Evolutionary conservation across 1,140 invertebrate genomes (phyloP).

Genomic region (Episyrphus balteatus): DNA sequence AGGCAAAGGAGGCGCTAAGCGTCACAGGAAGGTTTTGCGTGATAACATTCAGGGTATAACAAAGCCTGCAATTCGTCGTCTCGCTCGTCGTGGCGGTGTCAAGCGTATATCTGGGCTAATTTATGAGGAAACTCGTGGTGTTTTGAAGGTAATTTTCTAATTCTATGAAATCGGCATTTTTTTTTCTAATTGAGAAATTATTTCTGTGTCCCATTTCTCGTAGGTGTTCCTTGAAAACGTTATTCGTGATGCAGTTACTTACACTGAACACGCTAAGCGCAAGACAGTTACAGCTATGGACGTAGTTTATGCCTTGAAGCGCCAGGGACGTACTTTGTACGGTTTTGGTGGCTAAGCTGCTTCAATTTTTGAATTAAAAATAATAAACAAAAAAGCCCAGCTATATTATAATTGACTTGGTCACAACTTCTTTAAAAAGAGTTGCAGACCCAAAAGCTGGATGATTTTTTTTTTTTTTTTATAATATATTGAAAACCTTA

Average conservation of each 20-base stretch:
- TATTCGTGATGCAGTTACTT: slow-evolving; percentile 72
- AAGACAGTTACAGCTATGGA: slow-evolving; percentile 82
- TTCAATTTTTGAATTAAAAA: too few relatives aligned
- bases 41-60: slow-evolving; percentile 68
- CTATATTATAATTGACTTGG: too few relatives aligned
- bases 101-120: slow-evolving; percentile 67
- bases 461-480: too few relatives aligned
- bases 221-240: slow-evolving; percentile 74
- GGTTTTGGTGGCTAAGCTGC: slow-evolving; percentile 49
- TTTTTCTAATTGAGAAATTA: not conserved
- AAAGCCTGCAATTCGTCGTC: slow-evolving; percentile 39
- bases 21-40: slow-evolving; percentile 53
- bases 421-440: too few relatives aligned
- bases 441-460: too few relatives aligned
- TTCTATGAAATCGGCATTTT: slow-evolving; percentile 36
- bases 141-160: slow-evolving; percentile 57
- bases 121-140: slow-evolving; percentile 58
- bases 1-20: slow-evolving; percentile 57
- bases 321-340: slow-evolving; percentile 62
- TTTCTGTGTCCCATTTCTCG: slow-evolving; percentile 17
- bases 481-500: too few relatives aligned
- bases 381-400: too few relatives aligned
- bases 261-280: slow-evolving; percentile 70
- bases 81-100: slow-evolving; percentile 63
- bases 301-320: slow-evolving; percentile 74